These are phyloP conservation scores for Anoncus sp. DNA, from an alignment of 2,888 invertebrate genomes.

Conservation along the genomic window DNA sequence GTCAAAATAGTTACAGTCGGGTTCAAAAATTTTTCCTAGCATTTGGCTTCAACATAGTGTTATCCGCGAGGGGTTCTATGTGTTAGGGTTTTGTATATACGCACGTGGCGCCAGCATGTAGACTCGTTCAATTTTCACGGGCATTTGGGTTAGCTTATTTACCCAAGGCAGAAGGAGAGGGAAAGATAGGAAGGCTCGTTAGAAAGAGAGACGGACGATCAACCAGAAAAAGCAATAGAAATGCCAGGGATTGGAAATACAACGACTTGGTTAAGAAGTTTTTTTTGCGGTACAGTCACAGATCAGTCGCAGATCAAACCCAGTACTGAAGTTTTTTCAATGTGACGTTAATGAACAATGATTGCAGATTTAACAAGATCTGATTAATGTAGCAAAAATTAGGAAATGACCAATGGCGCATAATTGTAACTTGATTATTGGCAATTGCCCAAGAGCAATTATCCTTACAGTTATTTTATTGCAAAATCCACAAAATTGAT, in stretches of 20 bases:
- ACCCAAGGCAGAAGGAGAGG: background rate
- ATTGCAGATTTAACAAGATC: no score
- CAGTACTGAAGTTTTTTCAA: background rate
- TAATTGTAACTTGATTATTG: no score
- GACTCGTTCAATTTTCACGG: constrained; percentile 28
- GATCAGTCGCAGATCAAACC: background rate
- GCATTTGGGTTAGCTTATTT: background rate
- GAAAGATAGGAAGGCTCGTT: constrained; percentile 37
- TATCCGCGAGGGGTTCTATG: background rate
- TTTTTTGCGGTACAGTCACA: constrained; percentile 12
- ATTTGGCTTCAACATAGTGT: background rate
- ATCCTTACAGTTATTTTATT: no score
- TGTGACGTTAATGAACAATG: background rate
- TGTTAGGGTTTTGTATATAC: background rate
- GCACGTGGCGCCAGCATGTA: background rate
- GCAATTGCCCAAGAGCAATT: no score
- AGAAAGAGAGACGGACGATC: constrained; percentile 24
- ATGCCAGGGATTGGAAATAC: constrained; percentile 10
- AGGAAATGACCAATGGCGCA: no score
- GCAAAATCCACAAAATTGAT: no score
- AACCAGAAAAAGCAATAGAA: constrained; percentile 30
- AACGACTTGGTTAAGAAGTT: background rate
- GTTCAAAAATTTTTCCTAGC: constrained; percentile 14
- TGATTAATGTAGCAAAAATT: no score
- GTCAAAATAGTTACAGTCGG: constrained; percentile 42